Percentiles rank a stretch among this genome's conserved stretches.
phyloP scores from a whole-genome alignment of 1,140 invertebrate species.

The Drosophila serrata region DNA sequence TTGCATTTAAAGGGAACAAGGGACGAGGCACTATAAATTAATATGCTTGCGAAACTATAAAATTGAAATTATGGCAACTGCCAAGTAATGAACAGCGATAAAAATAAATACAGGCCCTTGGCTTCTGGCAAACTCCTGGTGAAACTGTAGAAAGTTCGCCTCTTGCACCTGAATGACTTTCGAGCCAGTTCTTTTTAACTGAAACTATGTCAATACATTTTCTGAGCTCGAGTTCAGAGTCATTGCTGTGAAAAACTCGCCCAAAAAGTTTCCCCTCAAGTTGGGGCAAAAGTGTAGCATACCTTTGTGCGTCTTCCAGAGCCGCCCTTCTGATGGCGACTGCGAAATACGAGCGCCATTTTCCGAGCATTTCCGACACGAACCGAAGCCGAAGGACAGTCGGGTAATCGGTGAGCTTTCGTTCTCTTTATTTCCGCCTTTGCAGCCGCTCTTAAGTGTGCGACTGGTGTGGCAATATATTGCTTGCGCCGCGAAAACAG shows the following conservation, averaged over 20 bases:
- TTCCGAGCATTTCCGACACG: conserved; percentile 7
- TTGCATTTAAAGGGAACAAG: conserved; percentile 18
- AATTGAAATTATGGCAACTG: conserved; percentile 76
- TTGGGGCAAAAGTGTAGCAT: conserved; percentile 27
- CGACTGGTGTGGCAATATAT: conserved; percentile 46
- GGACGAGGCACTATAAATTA: conserved; percentile 30
- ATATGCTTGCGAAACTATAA: conserved; percentile 48
- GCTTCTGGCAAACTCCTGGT: conserved; percentile 29
- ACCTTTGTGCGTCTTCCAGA: conserved; percentile 16
- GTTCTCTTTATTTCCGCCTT: conserved; percentile 34
- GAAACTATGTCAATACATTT: conserved; percentile 75
- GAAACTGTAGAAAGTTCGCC: conserved; percentile 69
- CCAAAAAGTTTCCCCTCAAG: conserved; percentile 23
- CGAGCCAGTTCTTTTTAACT: conserved; percentile 12
- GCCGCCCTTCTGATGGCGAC: conserved; percentile 16
- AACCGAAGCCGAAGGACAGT: conserved; percentile 8
- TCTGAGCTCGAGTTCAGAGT: conserved; percentile 28
- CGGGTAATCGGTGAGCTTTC: conserved; percentile 35
- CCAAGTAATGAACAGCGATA: conserved; percentile 78
- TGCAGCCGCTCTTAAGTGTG: conserved; percentile 62
- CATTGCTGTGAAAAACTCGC: conserved; percentile 37
- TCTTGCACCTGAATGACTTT: conserved; percentile 69
- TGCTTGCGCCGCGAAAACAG: conserved; percentile 72
- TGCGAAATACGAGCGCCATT: conserved; percentile 13
- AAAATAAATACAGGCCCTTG: conserved; percentile 67